These are phyloP conservation scores for Spea multiplicata DNA, from an alignment of 2,113 vertebrate genomes.

Conservation along the genomic window DNA sequence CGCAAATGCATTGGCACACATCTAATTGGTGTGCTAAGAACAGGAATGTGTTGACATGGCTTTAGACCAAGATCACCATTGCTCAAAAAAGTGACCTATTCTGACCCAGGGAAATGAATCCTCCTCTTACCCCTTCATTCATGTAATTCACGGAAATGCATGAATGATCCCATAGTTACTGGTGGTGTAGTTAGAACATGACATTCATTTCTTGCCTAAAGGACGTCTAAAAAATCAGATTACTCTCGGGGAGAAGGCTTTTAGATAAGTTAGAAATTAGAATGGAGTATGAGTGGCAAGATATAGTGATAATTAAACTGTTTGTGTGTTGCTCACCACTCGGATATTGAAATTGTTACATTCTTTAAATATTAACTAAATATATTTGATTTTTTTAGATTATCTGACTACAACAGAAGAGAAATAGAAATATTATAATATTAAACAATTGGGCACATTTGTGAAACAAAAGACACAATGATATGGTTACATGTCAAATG, in stretches of 20 bases:
- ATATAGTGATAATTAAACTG: not conserved
- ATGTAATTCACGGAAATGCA: conserved; percentile 42
- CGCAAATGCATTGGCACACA: conserved; percentile 6
- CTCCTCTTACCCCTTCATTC: conserved; percentile 31
- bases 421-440: too few species aligned
- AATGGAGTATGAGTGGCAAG: not conserved
- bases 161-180: conserved; percentile 37
- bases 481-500: too few species aligned
- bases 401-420: too few species aligned
- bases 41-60: conserved; percentile 46
- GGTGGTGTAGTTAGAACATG: conserved; percentile 16
- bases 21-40: conserved; percentile 34
- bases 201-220: conserved; percentile 18
- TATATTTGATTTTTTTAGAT: too few species aligned
- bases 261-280: conserved; percentile 5
- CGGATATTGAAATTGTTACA: too few species aligned
- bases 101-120: conserved; percentile 34
- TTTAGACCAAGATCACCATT: conserved; percentile 41
- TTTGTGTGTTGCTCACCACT: not conserved
- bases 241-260: conserved; percentile 13
- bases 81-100: conserved; percentile 40
- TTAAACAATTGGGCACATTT: too few species aligned
- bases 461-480: too few species aligned
- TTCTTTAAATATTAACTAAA: too few species aligned
- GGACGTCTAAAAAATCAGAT: conserved; percentile 33